Base-by-base conservation (phyloP, 2,888 invertebrate species). In the Rhodophaea formosa region DNA sequence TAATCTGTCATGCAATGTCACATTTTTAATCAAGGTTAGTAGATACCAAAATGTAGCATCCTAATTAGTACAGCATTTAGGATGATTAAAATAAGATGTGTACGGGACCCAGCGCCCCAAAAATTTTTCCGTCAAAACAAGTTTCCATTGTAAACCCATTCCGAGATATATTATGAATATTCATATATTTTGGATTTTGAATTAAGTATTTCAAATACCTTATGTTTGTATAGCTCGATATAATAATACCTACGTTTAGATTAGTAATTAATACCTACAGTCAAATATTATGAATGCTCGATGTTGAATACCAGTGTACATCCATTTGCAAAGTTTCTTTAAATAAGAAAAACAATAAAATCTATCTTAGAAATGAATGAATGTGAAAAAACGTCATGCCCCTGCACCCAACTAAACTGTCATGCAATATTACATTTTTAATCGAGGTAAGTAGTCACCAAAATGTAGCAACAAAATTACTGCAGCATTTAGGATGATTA, bases 91-190 rank as follows among this genome's bases (percentile, higher is more conserved):
- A 39, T 12, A 35, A 51, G 51, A 49, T 16, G 53, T 43, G 16
- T 29, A 45, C 16, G 32, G 45, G 29, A 23, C 42, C 7, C 8
- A 14, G 8, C 35, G 42, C n/a, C n/a, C n/a, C n/a, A n/a, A n/a
- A n/a, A n/a, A n/a, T n/a, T 59, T 58, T 59, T 59, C 52, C 32
- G 23, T 55, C 56, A 53, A 47, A 46, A 45, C 39, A 56, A 49
- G 56, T 35, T 54, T 57, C 65, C 49, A 64, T 66, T 66, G 64
- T 63, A 58, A 56, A 59, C 53, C 56, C 62, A 59, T 62, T 62
- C 47, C 46, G 53, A 55, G 58, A 58, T 61, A n/a, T n/a, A n/a
- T n/a, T n/a, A n/a, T n/a, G n/a, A n/a, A n/a, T n/a, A n/a, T n/a
- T n/a, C n/a, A n/a, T n/a, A n/a, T n/a, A n/a, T n/a, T n/a, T n/a